Conservation (phyloP, 2,797 vertebrate species). For the Eutrigla gurnardus region DNA sequence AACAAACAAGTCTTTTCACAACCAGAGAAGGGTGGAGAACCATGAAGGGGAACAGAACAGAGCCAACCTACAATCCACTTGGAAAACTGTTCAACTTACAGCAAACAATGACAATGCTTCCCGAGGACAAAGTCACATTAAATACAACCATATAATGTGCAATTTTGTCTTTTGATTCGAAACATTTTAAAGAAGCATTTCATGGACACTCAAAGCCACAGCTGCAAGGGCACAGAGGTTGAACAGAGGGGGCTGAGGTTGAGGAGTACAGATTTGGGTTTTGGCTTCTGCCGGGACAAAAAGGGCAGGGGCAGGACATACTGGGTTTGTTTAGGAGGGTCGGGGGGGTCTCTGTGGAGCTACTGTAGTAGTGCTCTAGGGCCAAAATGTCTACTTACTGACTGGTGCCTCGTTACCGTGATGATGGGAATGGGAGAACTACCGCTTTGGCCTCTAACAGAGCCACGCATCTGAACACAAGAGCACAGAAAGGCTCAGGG, state of each 20-base stretch:
- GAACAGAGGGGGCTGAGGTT: conserved; percentile 67
- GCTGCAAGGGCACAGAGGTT: conserved; percentile 62
- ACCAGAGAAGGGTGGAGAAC: conserved; percentile 48
- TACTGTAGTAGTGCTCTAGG: conserved; percentile 57
- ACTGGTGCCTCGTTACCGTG: conserved; percentile 83
- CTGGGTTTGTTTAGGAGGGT: conserved; percentile 50
- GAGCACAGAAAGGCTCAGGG: conserved; percentile 83
- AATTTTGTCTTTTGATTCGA: conserved; percentile 63
- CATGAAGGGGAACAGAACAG: conserved; percentile 58
- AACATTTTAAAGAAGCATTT: conserved; percentile 62
- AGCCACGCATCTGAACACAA: conserved; percentile 86
- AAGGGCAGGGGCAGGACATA: conserved; percentile 48
- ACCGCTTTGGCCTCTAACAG: conserved; percentile 80
- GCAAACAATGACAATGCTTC: conserved; percentile 56
- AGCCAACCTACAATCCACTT: conserved; percentile 55
- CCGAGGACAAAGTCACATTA: conserved; percentile 52
- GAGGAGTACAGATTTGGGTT: conserved; percentile 60
- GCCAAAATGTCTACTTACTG: conserved; percentile 83
- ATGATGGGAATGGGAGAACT: conserved; percentile 85
- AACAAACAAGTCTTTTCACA: conserved; percentile 43
- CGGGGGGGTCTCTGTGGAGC: conserved; percentile 52
- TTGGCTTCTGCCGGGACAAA: conserved; percentile 37
- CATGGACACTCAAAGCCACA: conserved; percentile 65
- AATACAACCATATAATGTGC: conserved; percentile 57
- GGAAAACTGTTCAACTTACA: conserved; percentile 56